phyloP scores from a whole-genome alignment of 2,797 vertebrate species.

The Anas acuta region DNA sequence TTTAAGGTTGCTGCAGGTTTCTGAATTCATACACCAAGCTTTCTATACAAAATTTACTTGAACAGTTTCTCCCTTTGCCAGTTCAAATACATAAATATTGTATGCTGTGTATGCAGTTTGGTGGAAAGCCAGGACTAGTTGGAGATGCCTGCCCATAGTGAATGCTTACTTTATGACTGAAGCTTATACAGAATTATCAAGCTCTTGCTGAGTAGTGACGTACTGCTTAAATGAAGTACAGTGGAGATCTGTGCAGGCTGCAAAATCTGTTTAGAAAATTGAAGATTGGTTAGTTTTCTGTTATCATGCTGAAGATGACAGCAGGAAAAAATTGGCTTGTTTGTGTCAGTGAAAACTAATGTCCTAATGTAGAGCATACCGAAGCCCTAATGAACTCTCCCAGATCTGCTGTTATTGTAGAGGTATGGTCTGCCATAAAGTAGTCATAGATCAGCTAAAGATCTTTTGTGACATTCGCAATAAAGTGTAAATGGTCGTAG shows the following conservation, averaged over 20 bases:
- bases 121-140: background rate
- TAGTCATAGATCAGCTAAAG: background rate
- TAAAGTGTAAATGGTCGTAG: background rate
- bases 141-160: too few relatives aligned
- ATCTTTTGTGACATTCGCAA: background rate
- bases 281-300: background rate
- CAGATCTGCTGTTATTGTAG: background rate
- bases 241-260: background rate
- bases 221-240: background rate
- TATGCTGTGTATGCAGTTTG: too few relatives aligned
- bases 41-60: background rate
- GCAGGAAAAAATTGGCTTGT: background rate
- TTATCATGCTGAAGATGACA: fast-evolving
- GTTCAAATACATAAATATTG: background rate
- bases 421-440: background rate
- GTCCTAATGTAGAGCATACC: background rate
- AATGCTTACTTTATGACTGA: fast-evolving
- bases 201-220: background rate
- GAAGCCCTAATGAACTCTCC: background rate
- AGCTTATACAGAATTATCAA: background rate
- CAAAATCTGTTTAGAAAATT: background rate
- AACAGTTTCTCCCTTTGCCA: background rate
- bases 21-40: background rate
- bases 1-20: background rate
- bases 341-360: background rate